Base-by-base conservation (phyloP, 2,888 invertebrate genomes). In the Mythimna impura region DNA sequence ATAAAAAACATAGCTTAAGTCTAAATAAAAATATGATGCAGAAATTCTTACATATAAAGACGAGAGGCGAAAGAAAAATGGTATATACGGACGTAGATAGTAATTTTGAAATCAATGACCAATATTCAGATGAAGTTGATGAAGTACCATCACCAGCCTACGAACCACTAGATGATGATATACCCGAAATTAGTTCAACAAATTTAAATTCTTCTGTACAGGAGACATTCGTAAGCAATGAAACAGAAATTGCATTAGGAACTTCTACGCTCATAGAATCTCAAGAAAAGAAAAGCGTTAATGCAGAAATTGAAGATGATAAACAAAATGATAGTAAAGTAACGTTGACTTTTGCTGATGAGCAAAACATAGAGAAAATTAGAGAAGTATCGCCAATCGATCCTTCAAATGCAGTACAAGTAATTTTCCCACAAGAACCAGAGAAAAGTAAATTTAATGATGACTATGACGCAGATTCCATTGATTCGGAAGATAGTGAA, bases 401-500 rank as follows among this genome's bases (percentile, higher is more conserved):
- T 43, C 57, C 66, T n/a, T 76, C 64, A 63, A 78, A 78, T 14
- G 66, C 61, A 52, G 25, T 74, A n/a, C 71, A 65, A 73, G 57
- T 73, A 2, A 50, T 50, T 55, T 57, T 70, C 12, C 43, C 34
- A 34, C 61, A 68, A 22, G 62, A 66, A 63, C 50, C 60, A 43
- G 72, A 60, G 17, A 73, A 71, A 43, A 65, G 12, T 20, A 70
- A 66, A 22, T 5, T 55, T 0, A 73, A 68, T 20, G 66, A 75
- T 47, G 87, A 88, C 54, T 63, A 73, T 17, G 91, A 89, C 36
- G 80, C 65, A 61, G 83, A 82, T 57, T 90, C 88, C 36, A 36
- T 88, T 40, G 81, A 84, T 67, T 89, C 90, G 5, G 88, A 87
- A 80, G 80, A 89, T 52, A 89, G 87, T 70, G 86, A 86, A 78